Conservation (phyloP, 2,797 vertebrate species). For the Anomalospiza imberbis region DNA sequence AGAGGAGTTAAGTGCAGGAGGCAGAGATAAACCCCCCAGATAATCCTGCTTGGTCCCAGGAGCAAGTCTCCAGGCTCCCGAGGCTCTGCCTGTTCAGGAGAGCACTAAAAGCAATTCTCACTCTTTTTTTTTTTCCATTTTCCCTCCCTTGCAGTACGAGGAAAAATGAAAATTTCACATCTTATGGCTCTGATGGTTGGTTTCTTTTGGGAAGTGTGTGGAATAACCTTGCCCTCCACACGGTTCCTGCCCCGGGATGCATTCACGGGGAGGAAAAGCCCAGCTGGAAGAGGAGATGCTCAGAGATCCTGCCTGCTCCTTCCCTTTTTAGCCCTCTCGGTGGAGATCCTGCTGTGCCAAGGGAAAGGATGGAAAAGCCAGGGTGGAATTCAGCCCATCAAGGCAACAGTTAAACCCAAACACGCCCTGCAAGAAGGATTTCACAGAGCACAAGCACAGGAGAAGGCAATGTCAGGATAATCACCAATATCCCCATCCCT, state of each 20-base stretch:
- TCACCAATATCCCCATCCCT: background rate
- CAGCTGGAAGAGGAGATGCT: background rate
- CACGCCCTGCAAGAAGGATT: background rate
- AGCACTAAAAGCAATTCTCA: background rate
- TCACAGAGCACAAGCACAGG: background rate
- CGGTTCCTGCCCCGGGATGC: background rate
- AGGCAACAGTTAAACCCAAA: background rate
- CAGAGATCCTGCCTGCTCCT: background rate
- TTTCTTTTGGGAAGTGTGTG: background rate
- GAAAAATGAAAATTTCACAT: background rate
- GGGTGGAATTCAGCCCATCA: background rate
- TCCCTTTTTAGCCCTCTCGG: background rate
- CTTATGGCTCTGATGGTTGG: fast-evolving
- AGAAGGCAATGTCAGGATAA: background rate
- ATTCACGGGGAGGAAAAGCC: background rate
- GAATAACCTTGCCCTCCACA: background rate
- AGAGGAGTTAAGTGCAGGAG: background rate
- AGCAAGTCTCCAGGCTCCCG: background rate
- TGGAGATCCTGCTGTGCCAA: background rate
- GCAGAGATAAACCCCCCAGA: background rate
- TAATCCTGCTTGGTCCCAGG: background rate
- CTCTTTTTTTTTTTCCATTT: background rate
- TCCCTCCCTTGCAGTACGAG: background rate
- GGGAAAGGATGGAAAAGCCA: background rate
- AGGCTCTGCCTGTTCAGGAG: background rate